Evolutionary conservation across 2,113 vertebrate species (phyloP), one percentile per base, ranked within the genome.

Genomic region (Indicator maculatus): DNA sequence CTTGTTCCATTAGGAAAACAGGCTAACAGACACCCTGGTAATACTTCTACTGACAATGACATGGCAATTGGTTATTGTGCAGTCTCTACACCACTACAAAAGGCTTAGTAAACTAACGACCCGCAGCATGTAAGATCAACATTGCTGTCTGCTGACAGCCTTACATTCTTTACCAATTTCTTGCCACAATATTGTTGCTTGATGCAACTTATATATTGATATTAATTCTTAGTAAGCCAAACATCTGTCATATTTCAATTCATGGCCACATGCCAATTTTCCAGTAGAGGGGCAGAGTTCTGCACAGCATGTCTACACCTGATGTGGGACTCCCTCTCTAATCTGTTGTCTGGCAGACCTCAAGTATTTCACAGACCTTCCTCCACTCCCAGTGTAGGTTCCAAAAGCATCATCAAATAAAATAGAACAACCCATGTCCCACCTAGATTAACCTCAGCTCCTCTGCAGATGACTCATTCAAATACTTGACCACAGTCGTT

Each of bases 401-500:
- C 53, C 65, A 67, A 67, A 89, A 88, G 24, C 64, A 77, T 5
- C 21, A 93, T 24, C 26, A 39, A 79, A 90, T 50, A 87, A 83
- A 41, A 18, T 23, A 76, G 60, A 73, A 71, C 36, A 52, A 18
- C 16, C 6, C 2, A 5, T 56, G 31, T 91, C 67, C 75, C 45
- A 73, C 19, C n/a, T 61, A 74, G 50, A 18, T 50, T 77, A 72
- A 58, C 71, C 67, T 76, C 87, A 80, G 16, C 28, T 91, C 41
- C 59, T 88, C 65, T 74, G 58, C 81, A 77, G 60, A 41, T 89
- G 87, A 93, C 23, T 96, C 94, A 95, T 52, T 91, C 38, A 63
- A 76, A 85, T 60, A 30, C 71, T 95, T 96, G 93, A 92, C 82
- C 75, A 69, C 66, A 77, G 75, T 55, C 33, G 15, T 41, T 93